phyloP scores from a whole-genome alignment of 2,113 vertebrate species.

The Coryphaenoides rupestris region DNA sequence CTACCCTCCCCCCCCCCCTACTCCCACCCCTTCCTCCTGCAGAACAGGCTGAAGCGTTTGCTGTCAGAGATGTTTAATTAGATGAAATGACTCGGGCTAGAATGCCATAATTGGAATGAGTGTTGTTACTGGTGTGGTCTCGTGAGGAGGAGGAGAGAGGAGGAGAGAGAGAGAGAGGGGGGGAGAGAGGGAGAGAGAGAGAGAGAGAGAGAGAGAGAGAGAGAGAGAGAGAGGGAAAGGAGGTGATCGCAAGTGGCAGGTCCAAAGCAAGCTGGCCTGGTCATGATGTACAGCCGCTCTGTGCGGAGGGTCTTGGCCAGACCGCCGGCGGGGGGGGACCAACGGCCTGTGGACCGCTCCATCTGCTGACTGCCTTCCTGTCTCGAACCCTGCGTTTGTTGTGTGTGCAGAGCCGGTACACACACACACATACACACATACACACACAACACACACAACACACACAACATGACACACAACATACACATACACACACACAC shows the following conservation, averaged over 20 bases:
- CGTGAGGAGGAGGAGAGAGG: not conserved
- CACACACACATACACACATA: too few relatives aligned
- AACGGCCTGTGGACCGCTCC: too few relatives aligned
- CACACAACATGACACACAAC: too few relatives aligned
- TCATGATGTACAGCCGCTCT: not conserved
- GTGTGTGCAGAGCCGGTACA: too few relatives aligned
- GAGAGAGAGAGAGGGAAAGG: slow-evolving; percentile 5
- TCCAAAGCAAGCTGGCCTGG: not conserved
- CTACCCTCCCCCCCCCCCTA: too few relatives aligned
- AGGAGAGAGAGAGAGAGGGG: too few relatives aligned
- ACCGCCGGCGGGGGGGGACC: not conserved
- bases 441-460: too few relatives aligned
- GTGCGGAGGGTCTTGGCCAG: not conserved
- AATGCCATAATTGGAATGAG: slow-evolving; percentile 41
- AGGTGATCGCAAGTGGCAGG: slow-evolving; percentile 9
- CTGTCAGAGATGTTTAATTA: slow-evolving; percentile 46
- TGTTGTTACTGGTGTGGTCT: slow-evolving; percentile 49
- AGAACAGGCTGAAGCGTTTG: slow-evolving; percentile 38
- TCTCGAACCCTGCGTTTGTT: too few relatives aligned
- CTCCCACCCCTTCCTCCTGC: slow-evolving; percentile 5
- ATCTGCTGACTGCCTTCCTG: too few relatives aligned
- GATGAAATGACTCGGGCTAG: slow-evolving; percentile 39
- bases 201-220: too few relatives aligned
- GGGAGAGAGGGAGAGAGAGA: too few relatives aligned
- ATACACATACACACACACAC: too few relatives aligned